Evolutionary conservation across 2,797 vertebrate species (phyloP).

Genomic region (Rhyacichthys aspro): DNA sequence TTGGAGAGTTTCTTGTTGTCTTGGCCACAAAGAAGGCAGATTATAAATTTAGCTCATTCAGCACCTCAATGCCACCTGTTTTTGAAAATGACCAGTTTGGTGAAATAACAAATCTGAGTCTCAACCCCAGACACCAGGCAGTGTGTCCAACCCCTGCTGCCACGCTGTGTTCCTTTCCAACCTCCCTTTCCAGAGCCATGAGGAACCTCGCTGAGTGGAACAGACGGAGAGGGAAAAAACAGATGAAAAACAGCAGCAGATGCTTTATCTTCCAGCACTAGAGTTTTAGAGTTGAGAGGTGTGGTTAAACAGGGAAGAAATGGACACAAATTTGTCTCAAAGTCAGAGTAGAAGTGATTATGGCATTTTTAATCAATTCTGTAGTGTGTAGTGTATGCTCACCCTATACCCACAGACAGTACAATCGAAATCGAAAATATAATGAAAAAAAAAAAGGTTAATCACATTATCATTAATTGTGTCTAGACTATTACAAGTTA

Average conservation of each 20-base stretch:
- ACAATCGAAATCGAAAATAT: too few species aligned
- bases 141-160: constrained; percentile 28
- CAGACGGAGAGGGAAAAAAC: constrained; percentile 24
- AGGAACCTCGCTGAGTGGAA: constrained; percentile 43
- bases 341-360: neutral
- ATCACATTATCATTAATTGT: constrained; percentile 33
- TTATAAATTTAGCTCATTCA: too few species aligned
- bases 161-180: constrained; percentile 45
- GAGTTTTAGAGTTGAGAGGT: constrained; percentile 55
- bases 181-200: constrained; percentile 43
- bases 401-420: too few species aligned
- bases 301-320: constrained; percentile 45
- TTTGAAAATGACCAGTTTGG: too few species aligned
- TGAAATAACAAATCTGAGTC: constrained; percentile 9
- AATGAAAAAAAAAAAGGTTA: constrained; percentile 50
- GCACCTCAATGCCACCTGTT: too few species aligned
- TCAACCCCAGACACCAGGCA: constrained; percentile 23
- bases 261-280: constrained; percentile 43
- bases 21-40: too few species aligned
- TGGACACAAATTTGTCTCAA: constrained; percentile 20
- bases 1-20: too few species aligned
- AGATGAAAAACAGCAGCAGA: constrained; percentile 43
- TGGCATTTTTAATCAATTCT: too few species aligned
- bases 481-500: neutral
- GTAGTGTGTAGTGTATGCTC: too few species aligned